These are phyloP conservation scores for Drosophila niveifrons DNA, from an alignment of 2,888 invertebrate genomes.

Conservation along the genomic window DNA sequence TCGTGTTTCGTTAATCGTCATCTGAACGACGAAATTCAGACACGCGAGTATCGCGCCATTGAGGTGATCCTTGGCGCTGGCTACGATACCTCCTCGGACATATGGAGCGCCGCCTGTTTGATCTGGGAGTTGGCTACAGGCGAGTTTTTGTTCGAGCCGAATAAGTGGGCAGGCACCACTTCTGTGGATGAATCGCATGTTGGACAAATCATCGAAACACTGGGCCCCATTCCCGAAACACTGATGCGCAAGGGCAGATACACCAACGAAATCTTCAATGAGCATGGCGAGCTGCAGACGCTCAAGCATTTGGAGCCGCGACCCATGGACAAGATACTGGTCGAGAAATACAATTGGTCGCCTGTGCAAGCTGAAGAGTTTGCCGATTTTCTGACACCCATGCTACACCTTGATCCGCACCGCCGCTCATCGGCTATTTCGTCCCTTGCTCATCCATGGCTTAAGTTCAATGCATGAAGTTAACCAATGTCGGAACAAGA, in stretches of 20 bases:
- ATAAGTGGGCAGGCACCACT: constrained; percentile 92
- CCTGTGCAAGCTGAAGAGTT: constrained; percentile 94
- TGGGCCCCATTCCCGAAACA: constrained; percentile 97
- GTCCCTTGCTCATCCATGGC: constrained; percentile 97
- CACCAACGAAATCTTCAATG: constrained; percentile 96
- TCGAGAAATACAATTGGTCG: constrained; percentile 98
- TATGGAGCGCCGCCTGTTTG: constrained; percentile 99
- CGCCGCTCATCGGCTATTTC: constrained; percentile 95
- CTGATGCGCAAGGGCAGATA: constrained; percentile 94
- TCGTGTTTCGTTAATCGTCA: constrained; percentile 99
- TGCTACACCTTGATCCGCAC: constrained; percentile 97
- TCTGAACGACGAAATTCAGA: constrained; percentile 99
- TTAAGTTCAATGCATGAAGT: constrained; percentile 84
- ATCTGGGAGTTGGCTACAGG: constrained; percentile 99
- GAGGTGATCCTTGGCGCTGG: constrained; percentile 98
- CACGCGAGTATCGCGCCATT: constrained; percentile 97
- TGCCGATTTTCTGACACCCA: constrained; percentile 96
- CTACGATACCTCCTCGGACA: constrained; percentile 98
- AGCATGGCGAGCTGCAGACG: constrained; percentile 95
- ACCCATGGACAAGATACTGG: constrained; percentile 95
- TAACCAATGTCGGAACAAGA: neutral
- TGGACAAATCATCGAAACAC: constrained; percentile 98
- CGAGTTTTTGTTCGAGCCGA: constrained; percentile 99
- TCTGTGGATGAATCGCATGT: constrained; percentile 99
- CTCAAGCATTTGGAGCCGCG: constrained; percentile 97